phyloP scores from a whole-genome alignment of 2,888 invertebrate genomes.

The Cantharis flavilabris region DNA sequence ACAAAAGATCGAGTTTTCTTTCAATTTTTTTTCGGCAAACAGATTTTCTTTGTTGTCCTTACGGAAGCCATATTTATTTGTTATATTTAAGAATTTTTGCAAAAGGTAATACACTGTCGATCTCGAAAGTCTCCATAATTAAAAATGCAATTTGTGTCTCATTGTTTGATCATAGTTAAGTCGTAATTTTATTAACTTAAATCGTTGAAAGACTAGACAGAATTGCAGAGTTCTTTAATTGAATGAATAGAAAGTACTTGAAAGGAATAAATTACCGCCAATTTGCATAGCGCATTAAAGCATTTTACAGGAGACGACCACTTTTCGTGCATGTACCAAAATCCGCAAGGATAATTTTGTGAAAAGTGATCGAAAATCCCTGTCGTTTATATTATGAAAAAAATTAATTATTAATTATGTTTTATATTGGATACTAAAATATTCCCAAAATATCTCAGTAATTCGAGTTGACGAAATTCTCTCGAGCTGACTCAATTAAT shows the following conservation, averaged over 20 bases:
- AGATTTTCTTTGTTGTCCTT: neutral
- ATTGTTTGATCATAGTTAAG: neutral
- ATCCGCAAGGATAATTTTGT: neutral
- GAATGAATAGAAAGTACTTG: conserved; percentile 2
- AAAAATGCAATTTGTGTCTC: neutral
- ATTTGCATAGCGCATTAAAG: conserved; percentile 2
- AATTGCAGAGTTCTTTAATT: conserved; percentile 1
- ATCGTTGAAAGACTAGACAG: neutral
- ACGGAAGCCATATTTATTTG: neutral
- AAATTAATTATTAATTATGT: neutral
- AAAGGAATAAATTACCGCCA: neutral
- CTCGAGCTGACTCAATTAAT: neutral
- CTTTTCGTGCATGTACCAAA: neutral
- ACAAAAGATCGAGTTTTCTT: neutral
- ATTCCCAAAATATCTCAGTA: neutral
- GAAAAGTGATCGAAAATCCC: neutral
- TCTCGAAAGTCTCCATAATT: neutral
- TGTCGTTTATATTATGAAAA: neutral
- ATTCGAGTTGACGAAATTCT: neutral
- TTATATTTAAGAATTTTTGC: neutral
- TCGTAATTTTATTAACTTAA: neutral
- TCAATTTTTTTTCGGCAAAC: neutral
- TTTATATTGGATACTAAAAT: neutral
- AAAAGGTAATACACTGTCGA: neutral
- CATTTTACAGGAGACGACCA: neutral